Percentiles rank a stretch among this genome's conserved stretches.
These are phyloP conservation scores for Phrynocephalus forsythii DNA, from an alignment of 2,797 vertebrate genomes.

Conservation along the genomic window DNA sequence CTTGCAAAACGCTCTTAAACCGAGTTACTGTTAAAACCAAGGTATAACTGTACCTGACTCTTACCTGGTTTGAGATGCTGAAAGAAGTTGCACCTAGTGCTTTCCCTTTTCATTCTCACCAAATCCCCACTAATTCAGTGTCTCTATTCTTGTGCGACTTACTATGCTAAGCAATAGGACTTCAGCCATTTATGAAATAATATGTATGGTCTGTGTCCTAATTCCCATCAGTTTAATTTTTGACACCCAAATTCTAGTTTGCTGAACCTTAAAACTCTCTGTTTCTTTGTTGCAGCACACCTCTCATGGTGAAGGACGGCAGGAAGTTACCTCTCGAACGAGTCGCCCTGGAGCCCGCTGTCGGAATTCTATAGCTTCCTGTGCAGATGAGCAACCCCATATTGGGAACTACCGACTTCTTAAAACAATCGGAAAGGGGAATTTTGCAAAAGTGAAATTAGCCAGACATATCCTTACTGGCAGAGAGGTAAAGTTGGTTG, in stretches of 20 bases:
- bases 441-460: constrained; percentile 98
- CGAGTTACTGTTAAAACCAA: too few relatives aligned
- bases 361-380: constrained; percentile 95
- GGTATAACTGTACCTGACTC: too few relatives aligned
- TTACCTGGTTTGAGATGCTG: too few relatives aligned
- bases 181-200: not conserved
- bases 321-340: constrained; percentile 91
- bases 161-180: too few relatives aligned
- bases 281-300: constrained; percentile 83
- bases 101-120: too few relatives aligned
- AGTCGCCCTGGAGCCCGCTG: constrained; percentile 94
- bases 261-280: constrained; percentile 32
- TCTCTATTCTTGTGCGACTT: too few relatives aligned
- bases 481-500: constrained; percentile 87
- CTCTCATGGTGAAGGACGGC: constrained; percentile 91
- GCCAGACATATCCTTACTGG: constrained; percentile 95
- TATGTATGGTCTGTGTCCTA: not conserved
- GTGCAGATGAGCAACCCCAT: constrained; percentile 93
- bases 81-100: too few relatives aligned
- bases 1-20: too few relatives aligned
- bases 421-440: constrained; percentile 98
- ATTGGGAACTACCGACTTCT: constrained; percentile 98
- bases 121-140: too few relatives aligned
- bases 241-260: not conserved
- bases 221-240: not conserved